Evolutionary conservation across 2,797 vertebrate genomes (phyloP), one percentile per base, ranked within the genome.

Genomic region (Mastacembelus armatus): DNA sequence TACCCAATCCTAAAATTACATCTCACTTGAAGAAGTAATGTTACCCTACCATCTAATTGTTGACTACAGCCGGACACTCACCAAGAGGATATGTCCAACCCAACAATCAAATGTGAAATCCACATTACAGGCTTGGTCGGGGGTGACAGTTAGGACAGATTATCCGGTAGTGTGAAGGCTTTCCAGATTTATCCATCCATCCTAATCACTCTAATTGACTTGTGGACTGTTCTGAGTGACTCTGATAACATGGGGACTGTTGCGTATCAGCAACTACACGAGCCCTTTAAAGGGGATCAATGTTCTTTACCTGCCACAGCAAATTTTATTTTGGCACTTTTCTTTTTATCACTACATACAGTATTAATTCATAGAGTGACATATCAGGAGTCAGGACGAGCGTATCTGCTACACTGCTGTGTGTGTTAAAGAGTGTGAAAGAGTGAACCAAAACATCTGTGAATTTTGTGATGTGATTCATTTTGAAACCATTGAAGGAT

Each of bases 151-250:
- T 73, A 80, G 49, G 54, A 66, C 45, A 78, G 77, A 87, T 87
- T 80, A 86, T 80, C 68, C 76, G 67, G 43, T 67, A 42, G 67
- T 77, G 85, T 75, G 70, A 77, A 74, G 70, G 79, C 57, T 71
- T 85, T 84, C 69, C 71, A 80, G 50, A 76, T 81, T 77, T 65
- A 85, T 84, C 76, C 74, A 65, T 77, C 77, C 76, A 75, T 87
- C 79, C 80, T 80, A 78, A 87, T 85, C 76, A 70, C 62, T 62
- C 32, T 69, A 81, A 87, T 79, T 83, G 75, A 86, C 77, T 80
- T 26, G 15, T 76, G 69, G 71, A 64, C 71, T 38, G 49, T 66
- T 74, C 52, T 44, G 44, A 77, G 69, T 59, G 67, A 24, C 36
- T 66, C 55, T 49, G 76, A 80, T 78, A 70, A 72, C 63, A 60